These are phyloP conservation scores for Palythoa heliodiscus DNA, from an alignment of 92 coral and sea anemone species.

Conservation along the genomic window DNA sequence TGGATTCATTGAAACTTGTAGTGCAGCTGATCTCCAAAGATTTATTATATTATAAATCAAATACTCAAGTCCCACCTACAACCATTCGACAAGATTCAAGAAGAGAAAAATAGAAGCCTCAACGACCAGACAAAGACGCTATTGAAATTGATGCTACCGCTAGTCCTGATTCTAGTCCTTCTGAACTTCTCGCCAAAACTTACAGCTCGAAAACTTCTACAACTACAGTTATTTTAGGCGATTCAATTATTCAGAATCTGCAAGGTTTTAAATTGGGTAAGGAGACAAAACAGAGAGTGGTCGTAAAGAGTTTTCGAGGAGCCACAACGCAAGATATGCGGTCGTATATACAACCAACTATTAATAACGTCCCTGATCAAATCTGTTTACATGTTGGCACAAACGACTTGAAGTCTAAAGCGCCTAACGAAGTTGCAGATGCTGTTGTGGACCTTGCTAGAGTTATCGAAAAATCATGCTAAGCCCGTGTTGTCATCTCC, in stretches of 20 bases:
- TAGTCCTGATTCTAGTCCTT: conserved; percentile 38
- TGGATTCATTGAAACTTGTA: conserved; percentile 11
- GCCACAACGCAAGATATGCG: conserved; percentile 49
- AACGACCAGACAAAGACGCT: background rate
- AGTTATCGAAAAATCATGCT: background rate
- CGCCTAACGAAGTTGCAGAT: conserved; percentile 9
- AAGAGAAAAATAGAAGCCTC: background rate
- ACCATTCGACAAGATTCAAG: background rate
- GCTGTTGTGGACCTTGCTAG: conserved; percentile 3
- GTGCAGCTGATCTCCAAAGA: conserved; percentile 16
- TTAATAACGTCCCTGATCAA: background rate
- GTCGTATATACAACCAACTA: conserved; percentile 41
- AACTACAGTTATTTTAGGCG: conserved; percentile 39
- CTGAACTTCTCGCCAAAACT: conserved; percentile 22
- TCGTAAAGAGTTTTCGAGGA: conserved; percentile 43
- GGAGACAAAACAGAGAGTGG: conserved; percentile 49
- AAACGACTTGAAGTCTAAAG: conserved; percentile 13
- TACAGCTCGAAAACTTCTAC: conserved; percentile 31
- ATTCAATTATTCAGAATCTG: conserved; percentile 50
- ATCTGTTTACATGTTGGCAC: conserved; percentile 7
- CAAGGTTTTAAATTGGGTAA: conserved; percentile 45
- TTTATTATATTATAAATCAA: conserved; percentile 1
- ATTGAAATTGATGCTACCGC: too few species aligned
- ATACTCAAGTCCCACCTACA: too few species aligned
- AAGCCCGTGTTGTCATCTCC: conserved; percentile 2